These are phyloP conservation scores for Salvelinus sp. DNA, from an alignment of 2,113 vertebrate genomes.

Conservation along the genomic window DNA sequence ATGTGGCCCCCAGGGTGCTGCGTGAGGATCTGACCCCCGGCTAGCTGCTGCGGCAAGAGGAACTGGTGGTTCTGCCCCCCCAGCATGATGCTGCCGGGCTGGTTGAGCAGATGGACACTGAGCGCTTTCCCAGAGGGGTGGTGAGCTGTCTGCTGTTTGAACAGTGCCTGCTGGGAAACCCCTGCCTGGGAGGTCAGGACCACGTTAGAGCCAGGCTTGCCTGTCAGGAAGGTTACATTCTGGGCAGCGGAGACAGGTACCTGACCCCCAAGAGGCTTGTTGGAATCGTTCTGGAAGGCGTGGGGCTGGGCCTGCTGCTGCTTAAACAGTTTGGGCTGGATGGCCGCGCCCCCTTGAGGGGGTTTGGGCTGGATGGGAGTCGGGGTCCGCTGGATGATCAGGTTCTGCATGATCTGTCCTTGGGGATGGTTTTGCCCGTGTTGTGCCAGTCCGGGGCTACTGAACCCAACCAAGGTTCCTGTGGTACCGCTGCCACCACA, in stretches of 20 bases:
- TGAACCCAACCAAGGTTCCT: conserved; percentile 73
- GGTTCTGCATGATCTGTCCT: conserved; percentile 87
- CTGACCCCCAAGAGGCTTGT: conserved; percentile 78
- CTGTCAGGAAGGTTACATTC: conserved; percentile 88
- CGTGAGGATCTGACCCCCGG: conserved; percentile 86
- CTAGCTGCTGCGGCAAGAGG: conserved; percentile 83
- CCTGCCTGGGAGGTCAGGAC: conserved; percentile 82
- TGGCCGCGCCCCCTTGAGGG: conserved; percentile 76
- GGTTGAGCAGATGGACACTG: conserved; percentile 91
- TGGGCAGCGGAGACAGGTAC: conserved; percentile 78
- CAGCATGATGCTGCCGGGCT: conserved; percentile 89
- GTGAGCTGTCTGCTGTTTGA: conserved; percentile 77
- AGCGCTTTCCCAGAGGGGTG: conserved; percentile 85
- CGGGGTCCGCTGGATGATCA: conserved; percentile 92
- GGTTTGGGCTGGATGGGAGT: conserved; percentile 97
- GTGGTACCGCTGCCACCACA: conserved; percentile 70
- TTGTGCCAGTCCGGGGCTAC: conserved; percentile 65
- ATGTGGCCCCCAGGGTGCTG: conserved; percentile 83
- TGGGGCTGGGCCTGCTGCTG: conserved; percentile 71
- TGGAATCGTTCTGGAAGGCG: conserved; percentile 81
- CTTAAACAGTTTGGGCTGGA: conserved; percentile 88
- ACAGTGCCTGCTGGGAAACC: conserved; percentile 77
- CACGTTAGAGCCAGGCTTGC: conserved; percentile 85
- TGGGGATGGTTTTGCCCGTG: conserved; percentile 64
- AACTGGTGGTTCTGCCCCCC: conserved; percentile 92